Evolutionary conservation across 2,888 invertebrate genomes (phyloP), one percentile per base, ranked within the genome.

Genomic region (Heliconius erato): DNA sequence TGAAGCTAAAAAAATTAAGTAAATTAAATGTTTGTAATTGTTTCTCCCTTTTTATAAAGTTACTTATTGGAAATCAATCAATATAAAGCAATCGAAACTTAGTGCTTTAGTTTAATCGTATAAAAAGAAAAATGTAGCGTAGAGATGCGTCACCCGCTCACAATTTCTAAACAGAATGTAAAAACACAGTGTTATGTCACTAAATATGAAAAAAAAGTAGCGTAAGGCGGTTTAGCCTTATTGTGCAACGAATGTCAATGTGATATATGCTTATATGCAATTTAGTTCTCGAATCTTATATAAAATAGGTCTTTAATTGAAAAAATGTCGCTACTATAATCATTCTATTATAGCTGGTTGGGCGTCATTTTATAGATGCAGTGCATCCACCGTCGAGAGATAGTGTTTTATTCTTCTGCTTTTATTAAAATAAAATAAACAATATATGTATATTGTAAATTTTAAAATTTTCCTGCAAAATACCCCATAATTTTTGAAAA

Each of bases 261-360:
- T 11, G n/a, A 69, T n/a, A 68, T 35, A 19, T 69, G 9, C 9
- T 14, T 6, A 14, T n/a, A n/a, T 71, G 71, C 71, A 72, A 72
- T 72, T 72, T 72, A 72, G 40, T 71, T n/a, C 40, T 40, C n/a
- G 71, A 40, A 72, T n/a, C 7, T 71, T 40, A 40, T 12, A 71
- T 40, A 71, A 71, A 71, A n/a, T 71, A 71, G 44, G 44, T 26
- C 72, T 72, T 72, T 26, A 44, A 72, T 72, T 72, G 72, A 44
- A 26, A 72, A 72, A 72, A 44, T 72, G 16, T 72, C 16, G 26
- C n/a, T 3, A 7, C 26, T 2, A 26, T 72, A 72, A 72, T 72
- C 72, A 72, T 72, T 26, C 72, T 26, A 44, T 72, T 44, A 72
- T 44, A 72, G 14, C n/a, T 14, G 26, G 9, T 40, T n/a, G 44